Base-by-base conservation (phyloP, 2,888 invertebrate genomes). In the Bedellia somnulentella region DNA sequence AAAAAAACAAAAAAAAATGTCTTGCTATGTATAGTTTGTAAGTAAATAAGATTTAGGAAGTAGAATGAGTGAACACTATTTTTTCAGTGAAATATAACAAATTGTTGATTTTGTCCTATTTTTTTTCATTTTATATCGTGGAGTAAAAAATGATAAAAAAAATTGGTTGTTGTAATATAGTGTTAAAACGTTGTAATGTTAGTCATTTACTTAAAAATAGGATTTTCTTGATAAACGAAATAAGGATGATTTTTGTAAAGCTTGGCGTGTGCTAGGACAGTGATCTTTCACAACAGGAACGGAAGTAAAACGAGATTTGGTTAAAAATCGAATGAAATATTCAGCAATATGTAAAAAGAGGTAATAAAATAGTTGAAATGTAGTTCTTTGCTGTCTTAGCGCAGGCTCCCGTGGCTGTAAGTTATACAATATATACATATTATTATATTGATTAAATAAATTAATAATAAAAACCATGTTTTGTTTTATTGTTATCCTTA, bases 351-450 rank as follows among this genome's bases (percentile, higher is more conserved):
- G 11, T 10, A 29, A 22, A 29, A 29, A 3, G 6, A 21, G 14
- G 29, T 8, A 10, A 15, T 26, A 21, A 15, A 3, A 22, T 4
- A 5, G 11, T 22, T 29, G 3, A 22, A 22, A 22, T 29, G 12
- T 3, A 5, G 4, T 5, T n/a, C n/a, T 14, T 14, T 51, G 46
- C 38, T 35, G 47, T 43, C 39, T 48, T 24, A 10, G 24, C 5
- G 5, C 36, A 49, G 48, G 49, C 42, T 45, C 44, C 46, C 55
- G 55, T 63, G 71, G 71, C 73, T 75, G 70, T 75, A 71, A 71
- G 68, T 67, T 71, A 71, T 61, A 71, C 63, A 59, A 60, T 66
- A 71, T 71, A 73, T 68, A 75, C 68, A 73, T 73, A 71, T 70
- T 52, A 59, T 64, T 71, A 73, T 75, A 75, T 73, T 71, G 64